Conservation (phyloP, 2,888 invertebrate genomes). For the Dolichomitus sp. region DNA sequence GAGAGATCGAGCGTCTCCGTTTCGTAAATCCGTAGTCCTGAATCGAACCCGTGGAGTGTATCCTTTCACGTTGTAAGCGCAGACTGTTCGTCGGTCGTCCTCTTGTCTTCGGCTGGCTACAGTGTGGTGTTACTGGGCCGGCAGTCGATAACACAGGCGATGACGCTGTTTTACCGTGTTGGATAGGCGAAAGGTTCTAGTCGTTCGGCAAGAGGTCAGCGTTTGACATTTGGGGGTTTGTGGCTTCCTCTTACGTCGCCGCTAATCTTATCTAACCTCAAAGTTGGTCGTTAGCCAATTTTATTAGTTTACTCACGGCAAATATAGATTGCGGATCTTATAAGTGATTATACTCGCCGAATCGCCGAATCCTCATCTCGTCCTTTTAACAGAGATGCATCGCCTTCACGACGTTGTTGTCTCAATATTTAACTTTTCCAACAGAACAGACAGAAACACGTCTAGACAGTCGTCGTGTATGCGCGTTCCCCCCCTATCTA, state of each 20-base stretch:
- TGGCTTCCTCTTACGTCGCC: no score
- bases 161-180: not conserved
- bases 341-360: not conserved
- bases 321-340: not conserved
- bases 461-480: slow-evolving; percentile 17
- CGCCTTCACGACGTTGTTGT: not conserved
- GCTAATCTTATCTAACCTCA: not conserved
- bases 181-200: not conserved
- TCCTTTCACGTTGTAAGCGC: slow-evolving; percentile 8
- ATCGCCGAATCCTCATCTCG: not conserved
- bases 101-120: not conserved
- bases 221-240: not conserved
- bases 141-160: not conserved
- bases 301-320: not conserved
- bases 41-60: not conserved
- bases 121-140: not conserved
- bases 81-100: not conserved
- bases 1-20: not conserved
- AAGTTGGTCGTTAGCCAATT: not conserved
- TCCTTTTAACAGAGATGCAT: not conserved
- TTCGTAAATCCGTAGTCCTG: not conserved
- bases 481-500: no score
- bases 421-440: not conserved
- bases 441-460: not conserved
- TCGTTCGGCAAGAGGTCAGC: not conserved